Conservation (phyloP, 2,888 invertebrate genomes). For the Drosophila pseudotakahashii region DNA sequence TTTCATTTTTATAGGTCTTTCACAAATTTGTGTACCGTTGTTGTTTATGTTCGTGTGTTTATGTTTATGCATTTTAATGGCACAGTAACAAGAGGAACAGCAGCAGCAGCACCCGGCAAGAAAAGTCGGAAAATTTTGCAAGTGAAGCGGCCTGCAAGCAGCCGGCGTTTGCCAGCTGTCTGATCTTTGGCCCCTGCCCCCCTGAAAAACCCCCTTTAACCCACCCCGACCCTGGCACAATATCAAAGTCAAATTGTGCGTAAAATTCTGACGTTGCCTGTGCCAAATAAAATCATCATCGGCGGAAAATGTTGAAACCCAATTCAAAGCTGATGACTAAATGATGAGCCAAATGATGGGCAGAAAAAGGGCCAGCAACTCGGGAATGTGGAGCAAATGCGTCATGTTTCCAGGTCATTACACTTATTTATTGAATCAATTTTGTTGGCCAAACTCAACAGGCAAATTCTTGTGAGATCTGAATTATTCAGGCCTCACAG, state of each 20-base stretch:
- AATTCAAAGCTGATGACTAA: conserved; percentile 42
- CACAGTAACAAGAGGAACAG: conserved; percentile 28
- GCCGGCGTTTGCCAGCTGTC: conserved; percentile 43
- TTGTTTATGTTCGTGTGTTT: conserved; percentile 67
- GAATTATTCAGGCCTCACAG: neutral
- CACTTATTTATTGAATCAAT: conserved; percentile 33
- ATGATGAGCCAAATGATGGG: conserved; percentile 37
- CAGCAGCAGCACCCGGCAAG: conserved; percentile 22
- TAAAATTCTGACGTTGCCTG: conserved; percentile 50
- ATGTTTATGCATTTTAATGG: conserved; percentile 72
- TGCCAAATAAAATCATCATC: conserved; percentile 72
- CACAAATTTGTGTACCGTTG: conserved; percentile 43
- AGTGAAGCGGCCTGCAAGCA: conserved; percentile 49
- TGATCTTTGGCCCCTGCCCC: conserved; percentile 23
- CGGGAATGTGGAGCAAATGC: conserved; percentile 19
- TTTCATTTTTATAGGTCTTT: conserved; percentile 38
- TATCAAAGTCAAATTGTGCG: conserved; percentile 71
- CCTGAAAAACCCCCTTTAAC: neutral
- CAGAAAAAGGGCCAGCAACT: conserved; percentile 18
- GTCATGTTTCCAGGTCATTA: conserved; percentile 41
- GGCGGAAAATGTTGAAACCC: conserved; percentile 45
- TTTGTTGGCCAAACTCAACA: conserved; percentile 7
- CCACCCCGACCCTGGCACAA: conserved; percentile 41
- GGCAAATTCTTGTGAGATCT: conserved; percentile 1
- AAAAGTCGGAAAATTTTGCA: conserved; percentile 54